phyloP scores from a whole-genome alignment of 2,113 vertebrate species.

The sheep (Ovis aries) region ARS-UI_Ramb_v3.0 NC_056066.1:447001-447500 shows the following conservation, averaged over 20 bases:
- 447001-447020: no score
- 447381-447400: slow-evolving; percentile 25
- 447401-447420: not conserved
- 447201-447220: no score
- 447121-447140: no score
- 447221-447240: not conserved
- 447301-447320: not conserved
- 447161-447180: no score
- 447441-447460: not conserved
- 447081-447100: no score
- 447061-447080: no score
- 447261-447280: not conserved
- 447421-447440: not conserved
- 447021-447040: no score
- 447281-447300: not conserved
- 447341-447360: not conserved
- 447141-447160: no score
- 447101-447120: no score
- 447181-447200: no score
- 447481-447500: not conserved
- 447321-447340: not conserved
- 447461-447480: not conserved
- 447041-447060: no score
- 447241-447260: not conserved
- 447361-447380: not conserved